These are phyloP conservation scores for Limnothrissa miodon DNA, from an alignment of 2,113 vertebrate genomes.

Conservation along the genomic window DNA sequence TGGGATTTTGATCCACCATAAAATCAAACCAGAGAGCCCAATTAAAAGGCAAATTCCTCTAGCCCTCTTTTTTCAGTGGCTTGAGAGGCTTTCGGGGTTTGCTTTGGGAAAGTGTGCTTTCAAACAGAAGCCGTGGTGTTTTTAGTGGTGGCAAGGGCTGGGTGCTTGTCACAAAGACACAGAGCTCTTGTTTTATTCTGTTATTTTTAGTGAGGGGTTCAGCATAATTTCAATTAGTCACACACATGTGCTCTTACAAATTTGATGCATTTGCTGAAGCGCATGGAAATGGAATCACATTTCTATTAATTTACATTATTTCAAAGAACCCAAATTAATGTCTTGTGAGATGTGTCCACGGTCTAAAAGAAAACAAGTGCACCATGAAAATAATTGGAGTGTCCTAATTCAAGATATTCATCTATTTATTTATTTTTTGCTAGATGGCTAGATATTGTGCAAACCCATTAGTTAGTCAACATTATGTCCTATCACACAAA, in stretches of 20 bases:
- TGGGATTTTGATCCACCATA: constrained; percentile 10
- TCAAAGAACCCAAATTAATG: constrained; percentile 26
- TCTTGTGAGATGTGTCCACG: constrained; percentile 21
- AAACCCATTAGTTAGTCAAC: background rate
- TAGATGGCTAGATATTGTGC: background rate
- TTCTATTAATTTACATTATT: constrained; percentile 36
- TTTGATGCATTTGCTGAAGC: constrained; percentile 19
- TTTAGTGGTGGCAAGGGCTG: constrained; percentile 22
- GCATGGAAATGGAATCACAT: constrained; percentile 27
- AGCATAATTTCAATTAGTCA: constrained; percentile 10
- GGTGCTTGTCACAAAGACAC: constrained; percentile 28
- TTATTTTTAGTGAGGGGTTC: constrained; percentile 19
- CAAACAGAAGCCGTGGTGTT: background rate
- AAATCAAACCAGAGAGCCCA: constrained; percentile 12
- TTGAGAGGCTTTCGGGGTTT: background rate
- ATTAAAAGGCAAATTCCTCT: constrained; percentile 5
- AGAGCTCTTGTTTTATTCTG: background rate
- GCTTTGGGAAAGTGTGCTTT: background rate
- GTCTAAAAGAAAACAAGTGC: constrained; percentile 13
- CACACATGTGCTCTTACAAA: constrained; percentile 15
- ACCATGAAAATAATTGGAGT: constrained; percentile 12
- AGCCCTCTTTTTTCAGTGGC: background rate
- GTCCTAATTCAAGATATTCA: constrained; percentile 8
- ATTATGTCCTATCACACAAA: background rate
- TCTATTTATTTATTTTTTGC: background rate